Conservation (phyloP, 2,113 vertebrate species). For the Semicossyphus pulcher region DNA sequence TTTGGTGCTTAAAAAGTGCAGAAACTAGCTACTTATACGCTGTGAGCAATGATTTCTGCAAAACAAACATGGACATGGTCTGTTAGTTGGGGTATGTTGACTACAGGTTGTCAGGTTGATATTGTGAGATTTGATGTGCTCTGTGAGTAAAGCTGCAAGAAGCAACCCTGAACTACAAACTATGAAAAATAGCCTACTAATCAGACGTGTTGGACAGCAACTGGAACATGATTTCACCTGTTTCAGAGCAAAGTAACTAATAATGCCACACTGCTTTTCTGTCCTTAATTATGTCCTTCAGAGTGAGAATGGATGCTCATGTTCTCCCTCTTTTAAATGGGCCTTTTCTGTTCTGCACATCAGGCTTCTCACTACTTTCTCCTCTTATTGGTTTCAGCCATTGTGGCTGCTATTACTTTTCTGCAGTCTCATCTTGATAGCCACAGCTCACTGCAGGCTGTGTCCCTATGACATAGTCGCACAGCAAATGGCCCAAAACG, state of each 20-base stretch:
- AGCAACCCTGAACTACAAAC: no score
- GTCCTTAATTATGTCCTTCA: constrained; percentile 48
- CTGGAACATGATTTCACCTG: constrained; percentile 2
- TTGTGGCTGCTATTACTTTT: constrained; percentile 65
- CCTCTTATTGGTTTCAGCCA: constrained; percentile 52
- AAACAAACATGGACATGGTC: no score
- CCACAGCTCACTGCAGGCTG: constrained; percentile 68
- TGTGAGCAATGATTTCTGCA: no score
- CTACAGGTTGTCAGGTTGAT: no score
- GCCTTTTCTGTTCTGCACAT: constrained; percentile 42
- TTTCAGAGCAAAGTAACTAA: background rate
- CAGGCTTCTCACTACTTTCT: constrained; percentile 35
- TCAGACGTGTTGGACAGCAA: background rate
- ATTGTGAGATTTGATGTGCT: no score
- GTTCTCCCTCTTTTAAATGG: constrained; percentile 57
- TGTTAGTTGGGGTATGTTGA: no score
- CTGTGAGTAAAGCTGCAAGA: background rate
- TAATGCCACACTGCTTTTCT: background rate
- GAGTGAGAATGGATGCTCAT: constrained; percentile 45
- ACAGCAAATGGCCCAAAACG: constrained; percentile 70
- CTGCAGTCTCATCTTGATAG: constrained; percentile 69
- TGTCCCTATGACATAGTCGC: constrained; percentile 57
- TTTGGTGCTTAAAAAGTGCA: no score
- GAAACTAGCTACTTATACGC: no score
- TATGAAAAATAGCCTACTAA: no score